Percentiles rank a stretch among this genome's conserved stretches.
Evolutionary conservation across 2,113 vertebrate genomes (phyloP).

Genomic region (Albula goreensis): DNA sequence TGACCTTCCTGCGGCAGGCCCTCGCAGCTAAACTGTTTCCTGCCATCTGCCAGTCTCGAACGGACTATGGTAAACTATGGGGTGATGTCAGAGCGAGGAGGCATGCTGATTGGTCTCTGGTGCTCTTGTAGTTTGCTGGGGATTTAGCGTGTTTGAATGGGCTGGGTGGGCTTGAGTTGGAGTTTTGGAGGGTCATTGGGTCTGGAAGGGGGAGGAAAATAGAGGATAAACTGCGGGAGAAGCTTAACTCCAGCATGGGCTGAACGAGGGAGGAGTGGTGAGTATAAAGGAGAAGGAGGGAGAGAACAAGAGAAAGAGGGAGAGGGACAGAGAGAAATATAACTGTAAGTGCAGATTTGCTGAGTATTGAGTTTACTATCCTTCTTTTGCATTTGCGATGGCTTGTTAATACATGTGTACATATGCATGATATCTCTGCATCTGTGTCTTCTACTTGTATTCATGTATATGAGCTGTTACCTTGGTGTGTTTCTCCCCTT

Average conservation of each 20-base stretch:
- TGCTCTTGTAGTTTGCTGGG: not conserved
- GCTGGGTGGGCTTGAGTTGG: not conserved
- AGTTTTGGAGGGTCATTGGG: not conserved
- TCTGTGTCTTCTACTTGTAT: not conserved
- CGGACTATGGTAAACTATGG: not conserved
- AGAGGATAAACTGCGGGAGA: not conserved
- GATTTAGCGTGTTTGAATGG: conserved; percentile 14
- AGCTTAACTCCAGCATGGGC: not conserved
- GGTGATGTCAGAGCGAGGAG: not conserved
- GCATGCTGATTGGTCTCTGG: not conserved
- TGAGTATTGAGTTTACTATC: not conserved
- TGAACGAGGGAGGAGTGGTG: not conserved
- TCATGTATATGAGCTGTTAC: not conserved
- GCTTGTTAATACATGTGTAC: too few species aligned
- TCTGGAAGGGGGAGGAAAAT: not conserved
- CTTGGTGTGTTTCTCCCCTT: not conserved
- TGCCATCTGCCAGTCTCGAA: conserved; percentile 18
- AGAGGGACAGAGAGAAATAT: too few species aligned
- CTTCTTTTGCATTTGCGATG: too few species aligned
- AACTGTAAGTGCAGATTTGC: not conserved
- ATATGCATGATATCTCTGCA: not conserved
- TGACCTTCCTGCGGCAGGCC: conserved; percentile 13
- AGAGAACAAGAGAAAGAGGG: too few species aligned
- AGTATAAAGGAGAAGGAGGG: not conserved
- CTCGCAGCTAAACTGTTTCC: conserved; percentile 15